Conservation (phyloP, 2,888 invertebrate species). For the Glyphotaelius pellucidus region DNA sequence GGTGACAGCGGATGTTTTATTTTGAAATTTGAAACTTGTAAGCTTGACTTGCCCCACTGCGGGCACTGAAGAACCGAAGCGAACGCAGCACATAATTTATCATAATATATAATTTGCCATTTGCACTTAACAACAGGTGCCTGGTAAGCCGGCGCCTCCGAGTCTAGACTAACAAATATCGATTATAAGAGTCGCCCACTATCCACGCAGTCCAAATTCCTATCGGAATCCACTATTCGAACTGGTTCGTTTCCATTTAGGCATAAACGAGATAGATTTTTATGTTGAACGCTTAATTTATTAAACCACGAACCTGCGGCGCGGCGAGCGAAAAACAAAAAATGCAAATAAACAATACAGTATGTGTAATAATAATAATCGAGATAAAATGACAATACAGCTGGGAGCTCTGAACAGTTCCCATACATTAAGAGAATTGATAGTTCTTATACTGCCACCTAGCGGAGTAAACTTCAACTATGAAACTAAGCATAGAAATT, state of each 20-base stretch:
- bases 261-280: slow-evolving; percentile 11
- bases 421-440: not conserved
- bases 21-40: not conserved
- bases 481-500: not conserved
- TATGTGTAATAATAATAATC: not conserved
- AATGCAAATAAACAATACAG: slow-evolving; percentile 54
- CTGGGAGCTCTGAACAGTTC: not conserved
- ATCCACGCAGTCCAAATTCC: not conserved
- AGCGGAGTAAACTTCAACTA: not conserved
- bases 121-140: slow-evolving; percentile 57
- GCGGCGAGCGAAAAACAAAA: slow-evolving; percentile 43
- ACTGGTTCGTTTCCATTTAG: not conserved
- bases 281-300: not conserved
- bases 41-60: not conserved
- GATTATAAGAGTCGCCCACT: slow-evolving; percentile 49
- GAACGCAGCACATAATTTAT: not conserved
- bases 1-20: not conserved
- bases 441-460: not conserved
- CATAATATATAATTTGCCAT: slow-evolving; percentile 8
- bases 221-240: not conserved
- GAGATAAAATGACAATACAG: not conserved
- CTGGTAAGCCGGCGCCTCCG: slow-evolving; percentile 53
- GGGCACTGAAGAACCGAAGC: not conserved
- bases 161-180: slow-evolving; percentile 61
- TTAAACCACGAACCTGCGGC: not conserved